Evolutionary conservation across 1,140 invertebrate species (phyloP), one percentile per base, ranked within the genome.

Genomic region (Bombus waltoni): DNA sequence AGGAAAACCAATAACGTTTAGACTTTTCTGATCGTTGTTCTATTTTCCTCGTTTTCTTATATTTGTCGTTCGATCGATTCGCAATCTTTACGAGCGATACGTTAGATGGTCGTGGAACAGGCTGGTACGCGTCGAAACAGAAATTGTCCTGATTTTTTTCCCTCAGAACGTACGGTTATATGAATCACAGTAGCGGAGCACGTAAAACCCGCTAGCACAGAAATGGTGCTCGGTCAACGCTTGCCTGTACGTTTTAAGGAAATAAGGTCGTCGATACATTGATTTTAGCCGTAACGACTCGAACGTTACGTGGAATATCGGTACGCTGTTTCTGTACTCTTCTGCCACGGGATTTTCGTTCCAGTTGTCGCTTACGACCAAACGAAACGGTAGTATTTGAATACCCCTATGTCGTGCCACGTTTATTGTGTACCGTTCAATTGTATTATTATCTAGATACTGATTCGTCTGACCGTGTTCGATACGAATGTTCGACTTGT

Each of bases 241-340:
- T 89, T 90, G 78, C 68, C 57, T 47, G 79, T 77, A 66, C 89
- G 88, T 86, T 90, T 90, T 83, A 90, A 86, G 86, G 89, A 90
- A 90, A 90, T 90, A 90, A 90, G 88, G 89, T 90, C 86, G 88
- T 76, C 86, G 80, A 88, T 90, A 90, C 88, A 57, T 88, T n/a
- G 88, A 90, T 90, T 90, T 89, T 82, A 85, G 80, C 87, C 78
- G 86, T 87, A 87, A 85, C 88, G 80, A 77, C 85, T 57, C 70
- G 57, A 47, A 40, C 81, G 70, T 76, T 82, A 53, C 77, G 76
- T 65, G 81, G 85, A 89, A 89, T 87, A 89, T 82, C 81, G 66
- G 32, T 59, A 32, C 35, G 57, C 72, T 38, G 72, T 53, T 11
- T 66, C 71, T 53, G 38, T 62, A 22, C 32, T 47, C 70, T 42